Base-by-base conservation (phyloP, 2,113 vertebrate genomes). In the Merops nubicus region DNA sequence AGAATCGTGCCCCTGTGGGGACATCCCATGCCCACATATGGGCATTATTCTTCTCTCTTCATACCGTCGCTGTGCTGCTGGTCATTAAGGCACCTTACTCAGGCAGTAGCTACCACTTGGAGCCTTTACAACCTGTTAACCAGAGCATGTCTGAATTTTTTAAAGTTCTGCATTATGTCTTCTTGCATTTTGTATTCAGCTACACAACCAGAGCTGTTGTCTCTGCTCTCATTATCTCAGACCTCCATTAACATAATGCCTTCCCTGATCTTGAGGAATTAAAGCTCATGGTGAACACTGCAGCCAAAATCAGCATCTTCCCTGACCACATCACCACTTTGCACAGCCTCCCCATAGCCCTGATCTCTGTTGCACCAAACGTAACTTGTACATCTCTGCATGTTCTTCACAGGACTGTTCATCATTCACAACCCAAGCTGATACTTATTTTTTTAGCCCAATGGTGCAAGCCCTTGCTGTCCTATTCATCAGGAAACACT, bases 301-400 rank as follows among this genome's bases (percentile, higher is more conserved):
- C 59, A 88, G 79, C 40, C 43, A 69, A 87, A 89, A 74, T 34
- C 77, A 63, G 28, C 42, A 45, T 70, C 50, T 65, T 38, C 53
- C 40, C 65, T 76, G n/a, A 20, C 47, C 69, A 33, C 48, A 16
- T 5, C 60, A 40, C 42, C 42, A 1, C 33, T 38, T 2, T 21
- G 16, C 13, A 12, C 47, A 60, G 62, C 33, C 23, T 51, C 36
- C 48, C 62, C 23, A 14, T 3, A 64, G 73, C 38, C 34, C 47
- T 0, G 0, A 4, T 67, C 50, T 68, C 69, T 45, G 26, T 9
- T 7, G 1, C 13, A 40, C 29, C 62, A 56, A 31, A 53, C 10
- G 19, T 3, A 29, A 33, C 18, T 34, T 11, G 5, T 2, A 21
- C 12, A 7, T 9, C 17, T 85, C 57, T 10, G 0, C 0, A 0